Evolutionary conservation across 2,797 vertebrate species (phyloP).

Genomic region (Pipistrellus pygmaeus): DNA sequence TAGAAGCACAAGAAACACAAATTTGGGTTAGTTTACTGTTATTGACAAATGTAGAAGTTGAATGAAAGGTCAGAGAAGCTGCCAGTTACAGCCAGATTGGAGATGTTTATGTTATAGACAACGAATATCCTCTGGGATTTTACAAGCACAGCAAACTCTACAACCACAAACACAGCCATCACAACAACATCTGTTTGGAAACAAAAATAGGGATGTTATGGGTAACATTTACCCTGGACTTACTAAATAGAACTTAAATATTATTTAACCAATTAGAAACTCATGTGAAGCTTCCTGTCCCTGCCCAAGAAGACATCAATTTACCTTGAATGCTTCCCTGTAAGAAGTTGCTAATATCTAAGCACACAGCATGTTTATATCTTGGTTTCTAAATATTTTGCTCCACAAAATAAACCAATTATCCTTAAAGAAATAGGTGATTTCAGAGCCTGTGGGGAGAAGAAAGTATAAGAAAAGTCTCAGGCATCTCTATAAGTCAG

Average conservation of each 20-base stretch:
- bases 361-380: not conserved
- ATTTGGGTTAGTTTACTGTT: not conserved
- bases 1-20: not conserved
- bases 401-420: not conserved
- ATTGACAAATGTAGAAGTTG: not conserved
- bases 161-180: not conserved
- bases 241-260: not conserved
- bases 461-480: not conserved
- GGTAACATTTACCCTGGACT: not conserved
- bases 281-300: not conserved
- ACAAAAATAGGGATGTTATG: not conserved
- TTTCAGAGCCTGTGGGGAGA: too few relatives aligned
- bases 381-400: slow-evolving; percentile 44
- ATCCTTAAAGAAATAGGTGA: not conserved
- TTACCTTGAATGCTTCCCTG: not conserved
- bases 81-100: not conserved
- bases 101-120: not conserved
- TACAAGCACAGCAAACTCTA: not conserved
- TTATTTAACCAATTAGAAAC: not conserved
- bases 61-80: not conserved
- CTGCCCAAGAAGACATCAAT: fast-evolving
- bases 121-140: not conserved
- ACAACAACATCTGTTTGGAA: not conserved
- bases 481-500: not conserved
- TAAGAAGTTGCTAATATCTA: not conserved